Percentiles rank a stretch among this genome's conserved stretches.
Conservation (phyloP, 2,113 vertebrate species). For the Phyllostomus hastatus region DNA sequence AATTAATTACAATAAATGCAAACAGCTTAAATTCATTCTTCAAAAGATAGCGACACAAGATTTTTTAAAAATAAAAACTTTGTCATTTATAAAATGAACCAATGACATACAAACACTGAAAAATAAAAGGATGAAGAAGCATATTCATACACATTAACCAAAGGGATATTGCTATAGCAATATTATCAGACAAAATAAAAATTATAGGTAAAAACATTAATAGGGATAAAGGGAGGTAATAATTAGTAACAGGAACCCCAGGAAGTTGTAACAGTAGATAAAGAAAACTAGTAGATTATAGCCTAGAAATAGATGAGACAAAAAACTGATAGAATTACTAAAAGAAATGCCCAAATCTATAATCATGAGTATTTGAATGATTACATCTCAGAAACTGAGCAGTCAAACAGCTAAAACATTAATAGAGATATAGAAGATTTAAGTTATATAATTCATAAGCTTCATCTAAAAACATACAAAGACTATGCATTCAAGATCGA, state of each 20-base stretch:
- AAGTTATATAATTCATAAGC: constrained; percentile 4
- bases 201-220: background rate
- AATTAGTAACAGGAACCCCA: background rate
- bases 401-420: background rate
- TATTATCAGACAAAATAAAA: background rate
- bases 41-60: background rate
- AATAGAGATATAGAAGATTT: background rate
- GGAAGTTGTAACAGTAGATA: background rate
- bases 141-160: background rate
- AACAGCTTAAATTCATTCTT: constrained; percentile 28
- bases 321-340: background rate
- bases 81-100: background rate
- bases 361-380: background rate
- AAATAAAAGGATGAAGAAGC: background rate
- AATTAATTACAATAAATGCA: background rate
- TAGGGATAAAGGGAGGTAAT: background rate
- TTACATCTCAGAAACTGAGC: background rate
- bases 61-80: background rate
- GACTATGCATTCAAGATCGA: background rate
- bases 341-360: background rate
- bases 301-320: background rate
- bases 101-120: background rate
- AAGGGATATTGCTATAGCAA: background rate
- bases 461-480: background rate
- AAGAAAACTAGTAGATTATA: background rate